A percentile compares a stretch with the other conserved stretches of the same genome.
phyloP scores from a whole-genome alignment of 2,797 vertebrate species.

The Gallinago solitaria region DNA sequence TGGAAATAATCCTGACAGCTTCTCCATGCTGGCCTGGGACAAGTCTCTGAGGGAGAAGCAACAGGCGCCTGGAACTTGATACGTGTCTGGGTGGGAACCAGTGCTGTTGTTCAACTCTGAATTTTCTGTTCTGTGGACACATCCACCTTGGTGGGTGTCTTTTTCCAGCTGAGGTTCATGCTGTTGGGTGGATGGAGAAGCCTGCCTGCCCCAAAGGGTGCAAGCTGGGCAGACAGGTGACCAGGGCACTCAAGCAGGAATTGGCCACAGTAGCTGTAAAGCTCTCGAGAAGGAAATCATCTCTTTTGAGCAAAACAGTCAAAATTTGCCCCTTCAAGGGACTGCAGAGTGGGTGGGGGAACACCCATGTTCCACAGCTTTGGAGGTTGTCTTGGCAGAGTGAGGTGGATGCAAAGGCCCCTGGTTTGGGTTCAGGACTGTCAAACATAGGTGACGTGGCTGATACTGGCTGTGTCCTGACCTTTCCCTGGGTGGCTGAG shows the following conservation, averaged over 20 bases:
- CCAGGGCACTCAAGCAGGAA: neutral
- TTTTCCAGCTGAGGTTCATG: neutral
- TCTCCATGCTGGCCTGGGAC: neutral
- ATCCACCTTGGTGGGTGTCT: neutral
- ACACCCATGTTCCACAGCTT: neutral
- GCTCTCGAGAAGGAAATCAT: neutral
- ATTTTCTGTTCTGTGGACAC: neutral
- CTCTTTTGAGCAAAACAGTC: neutral
- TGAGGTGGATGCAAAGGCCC: neutral
- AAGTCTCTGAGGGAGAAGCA: neutral
- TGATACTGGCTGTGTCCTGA: neutral
- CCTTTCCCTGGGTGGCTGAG: neutral
- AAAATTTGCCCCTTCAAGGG: neutral
- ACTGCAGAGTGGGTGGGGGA: neutral
- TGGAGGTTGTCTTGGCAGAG: rapidly evolving
- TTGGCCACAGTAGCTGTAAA: neutral
- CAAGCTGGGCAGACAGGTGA: neutral
- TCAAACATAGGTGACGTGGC: rapidly evolving
- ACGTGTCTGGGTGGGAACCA: neutral
- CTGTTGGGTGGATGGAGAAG: neutral
- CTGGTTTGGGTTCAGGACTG: neutral
- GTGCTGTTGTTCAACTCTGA: neutral
- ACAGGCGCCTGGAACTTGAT: too few relatives aligned
- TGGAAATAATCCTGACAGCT: neutral
- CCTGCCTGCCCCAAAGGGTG: neutral